Base-by-base conservation (phyloP, 2,888 invertebrate genomes). In the Caenorhabditis virilis region DNA sequence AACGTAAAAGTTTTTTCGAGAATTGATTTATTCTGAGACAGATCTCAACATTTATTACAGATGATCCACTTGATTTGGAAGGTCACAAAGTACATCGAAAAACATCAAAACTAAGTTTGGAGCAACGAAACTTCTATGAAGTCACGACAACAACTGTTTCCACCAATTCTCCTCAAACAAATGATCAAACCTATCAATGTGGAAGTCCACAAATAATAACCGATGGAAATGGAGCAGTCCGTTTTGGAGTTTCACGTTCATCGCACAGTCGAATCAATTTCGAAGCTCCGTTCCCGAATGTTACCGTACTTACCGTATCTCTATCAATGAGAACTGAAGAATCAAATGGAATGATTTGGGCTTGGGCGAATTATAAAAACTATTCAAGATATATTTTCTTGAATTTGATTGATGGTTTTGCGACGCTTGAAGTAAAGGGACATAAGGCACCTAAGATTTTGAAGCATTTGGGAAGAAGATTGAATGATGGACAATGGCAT, bases 401-500 rank as follows among this genome's bases (percentile, higher is more conserved):
- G 26, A 68, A 75, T 46, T 45, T 80, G 23, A 74, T 76, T 13
- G 71, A 78, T 33, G 82, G 82, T 18, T 75, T 75, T 46, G 67
- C 81, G 30, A 72, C 69, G 11, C 45, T 82, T 6, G 79, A 76
- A 43, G 65, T 73, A 38, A 77, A 80, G 46, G 78, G 78, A 27
- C 78, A 80, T 48, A 61, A 62, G 33, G 63, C 76, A 43, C 75
- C 78, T 20, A 80, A 78, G 54, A 64, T 67, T 38, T 50, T 72
- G 49, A 69, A 69, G 18, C 58, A 52, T 22, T 43, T 53, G 15
- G 71, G 72, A 41, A 43, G 66, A 27, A 57, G 73, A 39, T 35
- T 82, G 20, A 71, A 82, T 57, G 82, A 82, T 60, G 76, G 75
- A 25, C 68, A 78, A 55, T 82, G 82, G 82, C 82, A 82, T 49